Conservation (phyloP, 1,140 invertebrate species). For the Bathynomus jamesi region DNA sequence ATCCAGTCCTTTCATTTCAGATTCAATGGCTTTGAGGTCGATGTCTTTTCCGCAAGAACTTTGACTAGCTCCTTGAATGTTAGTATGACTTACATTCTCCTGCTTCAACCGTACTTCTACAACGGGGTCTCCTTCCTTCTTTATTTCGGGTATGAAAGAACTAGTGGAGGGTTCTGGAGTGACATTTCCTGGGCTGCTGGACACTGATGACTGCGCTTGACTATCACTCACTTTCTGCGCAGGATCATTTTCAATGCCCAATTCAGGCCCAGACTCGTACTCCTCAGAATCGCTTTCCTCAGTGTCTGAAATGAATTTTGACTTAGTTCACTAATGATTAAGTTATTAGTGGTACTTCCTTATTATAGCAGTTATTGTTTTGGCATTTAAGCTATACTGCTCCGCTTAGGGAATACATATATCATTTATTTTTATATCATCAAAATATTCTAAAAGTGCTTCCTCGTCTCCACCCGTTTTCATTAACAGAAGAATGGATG, state of each 20-base stretch:
- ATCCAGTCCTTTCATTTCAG: constrained; percentile 36
- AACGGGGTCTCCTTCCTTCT: constrained; percentile 7
- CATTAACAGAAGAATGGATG: too few species aligned
- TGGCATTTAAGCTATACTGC: too few species aligned
- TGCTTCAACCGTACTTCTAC: constrained; percentile 9
- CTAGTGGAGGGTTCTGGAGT: neutral
- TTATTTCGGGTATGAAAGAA: neutral
- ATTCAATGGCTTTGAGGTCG: constrained; percentile 34
- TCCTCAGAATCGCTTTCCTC: constrained; percentile 48
- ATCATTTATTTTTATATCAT: too few species aligned
- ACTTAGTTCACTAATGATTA: neutral
- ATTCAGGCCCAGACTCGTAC: constrained; percentile 37
- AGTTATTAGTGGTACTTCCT: neutral
- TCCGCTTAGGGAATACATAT: too few species aligned
- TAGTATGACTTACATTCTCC: constrained; percentile 15
- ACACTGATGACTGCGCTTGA: too few species aligned
- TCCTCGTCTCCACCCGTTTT: too few species aligned
- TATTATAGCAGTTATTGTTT: too few species aligned
- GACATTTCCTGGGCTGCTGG: too few species aligned
- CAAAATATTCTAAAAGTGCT: too few species aligned
- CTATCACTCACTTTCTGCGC: too few species aligned
- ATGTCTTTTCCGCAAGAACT: constrained; percentile 35
- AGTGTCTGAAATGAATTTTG: constrained; percentile 20
- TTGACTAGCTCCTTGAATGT: constrained; percentile 11
- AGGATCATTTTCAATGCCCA: too few species aligned